Evolutionary conservation across 2,113 vertebrate genomes (phyloP), one percentile per base, ranked within the genome.

Genomic region (Elephas maximus): DNA sequence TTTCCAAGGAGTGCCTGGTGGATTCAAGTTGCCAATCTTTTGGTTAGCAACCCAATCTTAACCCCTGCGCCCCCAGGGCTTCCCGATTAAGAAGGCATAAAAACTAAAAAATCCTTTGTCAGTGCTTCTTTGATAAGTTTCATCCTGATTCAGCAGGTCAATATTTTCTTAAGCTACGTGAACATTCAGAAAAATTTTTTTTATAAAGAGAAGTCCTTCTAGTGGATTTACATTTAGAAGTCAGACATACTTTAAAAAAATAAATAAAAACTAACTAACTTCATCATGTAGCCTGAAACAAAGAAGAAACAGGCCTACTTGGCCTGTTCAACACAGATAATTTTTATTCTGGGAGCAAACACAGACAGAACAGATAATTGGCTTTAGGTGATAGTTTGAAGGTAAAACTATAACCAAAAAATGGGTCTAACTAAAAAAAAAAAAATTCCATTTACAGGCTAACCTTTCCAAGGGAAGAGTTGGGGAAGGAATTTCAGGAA

Each of bases 391-490:
- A 97, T 94, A 92, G 93, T 83, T 95, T 0, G 0, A 95, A 37
- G 11, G 4, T 79, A 92, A 96, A 89, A 62, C 8, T 73, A 44
- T 76, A 97, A 82, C 12, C 21, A 96, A 45, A 97, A 97, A 79
- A 85, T 92, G 86, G 14, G 12, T 51, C 90, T 78, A 95, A 24
- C 4, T 28, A 15, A 53, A 78, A 83, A 77, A 24, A 17, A 37
- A 20, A 26, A 77, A 63, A n/a, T 88, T 4, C 4, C 65, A n/a
- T 26, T 62, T 26, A 65, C 7, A 71, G 21, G 23, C 17, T 21
- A 96, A 2, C 28, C 4, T 4, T 77, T 67, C 74, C 76, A n/a
- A 5, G 37, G 37, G 67, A 33, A 6, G 24, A 2, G 0, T 15
- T 21, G 3, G 79, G 1, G 28, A 17, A 89, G 78, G 9, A 37